Evolutionary conservation across 2,113 vertebrate species (phyloP), one percentile per base, ranked within the genome.

Genomic region (Leiothrix lutea): DNA sequence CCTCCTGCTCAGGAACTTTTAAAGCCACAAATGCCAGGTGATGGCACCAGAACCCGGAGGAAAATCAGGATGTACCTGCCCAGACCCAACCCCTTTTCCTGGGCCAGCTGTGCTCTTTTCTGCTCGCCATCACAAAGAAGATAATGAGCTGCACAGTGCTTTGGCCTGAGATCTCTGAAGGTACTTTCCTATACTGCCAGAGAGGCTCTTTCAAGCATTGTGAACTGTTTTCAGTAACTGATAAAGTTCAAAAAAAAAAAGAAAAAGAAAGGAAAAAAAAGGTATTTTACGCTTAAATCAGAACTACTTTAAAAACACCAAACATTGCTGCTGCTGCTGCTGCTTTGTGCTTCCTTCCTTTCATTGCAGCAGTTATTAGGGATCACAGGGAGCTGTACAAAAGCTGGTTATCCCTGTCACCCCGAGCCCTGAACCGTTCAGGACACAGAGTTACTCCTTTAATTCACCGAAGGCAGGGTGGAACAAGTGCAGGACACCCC

Each of bases 151-250:
- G 50, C 38, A 29, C 2, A 0, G 16, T 1, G 0, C 53, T 75
- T 45, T 89, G 86, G 91, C 60, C 69, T 8, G 38, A 88, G 11
- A 86, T 26, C 77, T 80, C 80, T 48, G 69, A 84, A 77, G 57
- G 56, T 12, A 90, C 65, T 80, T 80, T 22, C 36, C 72, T 67
- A 5, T 23, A 9, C 23, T 72, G 40, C 67, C 69, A 80, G 61
- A 71, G 83, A 81, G 69, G 60, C 66, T 77, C 75, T 95, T 94
- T 93, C 31, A 92, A 88, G 79, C 82, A 67, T 65, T 88, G 84
- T 65, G 62, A 97, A 66, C 80, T 45, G 81, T 79, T 94, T 87
- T 65, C 70, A 77, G 20, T 38, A 60, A 75, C 28, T 11, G 58
- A 60, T 12, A 40, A 31, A 12, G 40, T 45, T 87, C 2, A 67